Evolutionary conservation across 1,140 invertebrate genomes (phyloP).

Genomic region (Dryas iulia): DNA sequence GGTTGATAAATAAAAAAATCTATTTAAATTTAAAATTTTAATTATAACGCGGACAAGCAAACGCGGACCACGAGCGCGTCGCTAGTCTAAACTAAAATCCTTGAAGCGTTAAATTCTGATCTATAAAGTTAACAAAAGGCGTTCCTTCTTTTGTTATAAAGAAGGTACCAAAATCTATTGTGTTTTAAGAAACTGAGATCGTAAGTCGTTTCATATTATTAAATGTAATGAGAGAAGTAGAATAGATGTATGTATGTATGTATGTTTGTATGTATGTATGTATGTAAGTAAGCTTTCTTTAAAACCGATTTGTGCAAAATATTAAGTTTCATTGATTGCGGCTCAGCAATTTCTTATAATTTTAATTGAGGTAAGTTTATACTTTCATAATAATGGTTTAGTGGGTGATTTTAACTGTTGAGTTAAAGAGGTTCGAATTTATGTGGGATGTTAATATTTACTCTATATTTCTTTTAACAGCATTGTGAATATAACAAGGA

Average conservation of each 20-base stretch:
- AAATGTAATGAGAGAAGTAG: background rate
- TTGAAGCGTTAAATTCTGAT: constrained; percentile 37
- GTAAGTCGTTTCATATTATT: background rate
- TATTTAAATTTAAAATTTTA: too few relatives aligned
- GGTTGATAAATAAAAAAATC: too few relatives aligned
- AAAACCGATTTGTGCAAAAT: background rate
- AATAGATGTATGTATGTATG: too few relatives aligned
- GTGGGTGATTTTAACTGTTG: too few relatives aligned
- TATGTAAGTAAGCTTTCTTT: background rate
- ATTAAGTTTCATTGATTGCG: background rate
- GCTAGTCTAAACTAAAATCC: constrained; percentile 26
- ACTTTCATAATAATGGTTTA: background rate
- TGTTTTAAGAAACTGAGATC: background rate
- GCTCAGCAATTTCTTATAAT: background rate
- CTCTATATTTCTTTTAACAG: too few relatives aligned
- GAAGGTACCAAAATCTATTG: background rate
- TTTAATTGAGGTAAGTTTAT: background rate
- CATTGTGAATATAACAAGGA: too few relatives aligned
- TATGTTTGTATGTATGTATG: background rate
- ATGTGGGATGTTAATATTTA: too few relatives aligned
- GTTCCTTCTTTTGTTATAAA: background rate
- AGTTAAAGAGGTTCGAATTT: too few relatives aligned
- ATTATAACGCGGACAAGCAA: too few relatives aligned
- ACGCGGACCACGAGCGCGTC: too few relatives aligned
- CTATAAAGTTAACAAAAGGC: constrained; percentile 13